A percentile compares a stretch with the other conserved stretches of the same genome.
phyloP scores from a whole-genome alignment of 2,113 vertebrate species.

The Saguinus imperator region DNA sequence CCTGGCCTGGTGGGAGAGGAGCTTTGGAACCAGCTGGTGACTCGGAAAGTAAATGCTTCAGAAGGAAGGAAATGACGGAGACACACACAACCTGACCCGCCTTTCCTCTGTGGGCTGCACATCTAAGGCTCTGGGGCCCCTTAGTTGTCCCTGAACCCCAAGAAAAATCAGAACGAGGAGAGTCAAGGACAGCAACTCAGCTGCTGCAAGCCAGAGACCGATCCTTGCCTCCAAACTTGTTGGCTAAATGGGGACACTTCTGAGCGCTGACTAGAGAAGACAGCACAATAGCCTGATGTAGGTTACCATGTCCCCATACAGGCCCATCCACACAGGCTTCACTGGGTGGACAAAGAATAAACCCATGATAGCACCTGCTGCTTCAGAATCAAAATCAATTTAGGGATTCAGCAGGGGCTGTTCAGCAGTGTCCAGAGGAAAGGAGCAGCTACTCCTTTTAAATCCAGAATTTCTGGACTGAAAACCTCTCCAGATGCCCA shows the following conservation, averaged over 20 bases:
- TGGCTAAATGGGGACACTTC: not conserved
- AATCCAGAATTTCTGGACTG: not conserved
- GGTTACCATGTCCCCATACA: not conserved
- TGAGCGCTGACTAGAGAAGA: not conserved
- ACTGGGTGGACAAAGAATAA: not conserved
- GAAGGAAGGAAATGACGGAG: not conserved
- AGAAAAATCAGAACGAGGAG: not conserved
- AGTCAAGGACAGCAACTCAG: not conserved
- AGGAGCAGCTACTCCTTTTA: not conserved
- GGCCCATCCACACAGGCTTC: not conserved
- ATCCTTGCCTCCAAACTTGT: not conserved
- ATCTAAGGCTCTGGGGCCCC: not conserved
- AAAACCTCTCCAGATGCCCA: not conserved
- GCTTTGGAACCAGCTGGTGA: not conserved
- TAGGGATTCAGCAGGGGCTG: not conserved
- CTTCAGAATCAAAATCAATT: not conserved
- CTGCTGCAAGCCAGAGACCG: not conserved
- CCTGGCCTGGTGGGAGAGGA: not conserved
- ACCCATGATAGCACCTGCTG: not conserved
- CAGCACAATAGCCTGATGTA: not conserved
- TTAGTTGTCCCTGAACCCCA: not conserved
- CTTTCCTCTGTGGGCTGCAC: not conserved
- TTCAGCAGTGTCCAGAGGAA: not conserved
- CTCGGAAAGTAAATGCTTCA: not conserved
- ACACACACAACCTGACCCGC: not conserved